phyloP scores from a whole-genome alignment of 2,888 invertebrate species.

The Andrena flavipes region DNA sequence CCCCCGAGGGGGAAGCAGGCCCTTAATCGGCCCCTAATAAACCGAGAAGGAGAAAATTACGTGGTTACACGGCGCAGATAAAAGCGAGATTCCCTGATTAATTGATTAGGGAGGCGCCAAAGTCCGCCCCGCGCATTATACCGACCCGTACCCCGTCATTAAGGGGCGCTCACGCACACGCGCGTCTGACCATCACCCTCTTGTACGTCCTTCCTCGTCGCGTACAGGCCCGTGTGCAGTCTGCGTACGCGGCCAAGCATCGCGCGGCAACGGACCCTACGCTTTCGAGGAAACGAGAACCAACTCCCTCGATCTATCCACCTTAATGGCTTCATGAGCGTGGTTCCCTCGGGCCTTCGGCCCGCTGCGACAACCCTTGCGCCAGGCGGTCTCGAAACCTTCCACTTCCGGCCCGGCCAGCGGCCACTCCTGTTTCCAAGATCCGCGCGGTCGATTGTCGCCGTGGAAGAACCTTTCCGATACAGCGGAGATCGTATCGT shows the following conservation, averaged over 20 bases:
- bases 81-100: conserved; percentile 83
- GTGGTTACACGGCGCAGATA: conserved; percentile 72
- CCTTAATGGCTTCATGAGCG: conserved; percentile 76
- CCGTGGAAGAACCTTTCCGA: not conserved
- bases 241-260: not conserved
- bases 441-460: conserved; percentile 1
- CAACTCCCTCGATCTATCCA: conserved; percentile 52
- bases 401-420: conserved; percentile 26
- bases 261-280: conserved; percentile 27
- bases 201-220: not conserved
- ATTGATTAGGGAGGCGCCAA: conserved; percentile 83
- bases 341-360: conserved; percentile 17
- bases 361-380: conserved; percentile 44
- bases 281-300: conserved; percentile 65
- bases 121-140: conserved; percentile 81
- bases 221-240: not conserved
- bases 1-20: conserved; percentile 14
- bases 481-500: conserved; percentile 3
- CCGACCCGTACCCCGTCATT: conserved; percentile 77
- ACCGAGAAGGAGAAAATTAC: conserved; percentile 74
- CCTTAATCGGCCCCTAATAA: conserved; percentile 77
- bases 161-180: conserved; percentile 65
- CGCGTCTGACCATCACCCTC: not conserved
- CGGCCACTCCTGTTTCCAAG: not conserved
- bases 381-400: conserved; percentile 34